Base-by-base conservation (phyloP, 2,888 invertebrate species). In the Tachina grossa region DNA sequence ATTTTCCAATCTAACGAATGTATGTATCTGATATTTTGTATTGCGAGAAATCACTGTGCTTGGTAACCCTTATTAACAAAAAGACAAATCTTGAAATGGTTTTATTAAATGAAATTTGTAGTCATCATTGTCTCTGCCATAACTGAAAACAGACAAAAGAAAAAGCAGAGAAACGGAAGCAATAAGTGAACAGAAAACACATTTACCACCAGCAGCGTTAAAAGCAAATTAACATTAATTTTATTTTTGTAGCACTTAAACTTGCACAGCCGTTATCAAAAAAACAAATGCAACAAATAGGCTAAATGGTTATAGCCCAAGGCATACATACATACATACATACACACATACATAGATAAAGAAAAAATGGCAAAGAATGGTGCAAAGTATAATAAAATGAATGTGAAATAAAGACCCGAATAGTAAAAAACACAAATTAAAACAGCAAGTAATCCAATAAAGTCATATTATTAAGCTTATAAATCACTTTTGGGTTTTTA, bases 151-250 rank as follows among this genome's bases (percentile, higher is more conserved):
- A 65, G 45, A 45, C 14, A 55, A 45, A 45, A 11, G 49, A n/a
- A 45, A 13, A 65, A 65, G 9, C 13, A 69, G 5, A 31, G 11
- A 49, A 69, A 13, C 11, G 16, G 22, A 55, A 69, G 9, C n/a
- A 31, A 43, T 43, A 39, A 79, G 2, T 68, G 45, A 59, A 51
- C 22, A 31, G 41, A 76, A 68, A 68, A 57, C 66, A 59, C 49
- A 71, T 66, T 59, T 75, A 71, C 57, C 43, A 63, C 57, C 83
- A 78, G 61, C 47, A 87, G 88, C 90, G 90, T 90, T 90, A 89
- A 91, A 91, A 91, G 88, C 88, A 90, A 90, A 91, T 90, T 90
- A 90, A 89, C 90, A 91, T 91, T 90, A 91, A 89, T 91, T 90
- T 88, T 87, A 89, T 88, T 88, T 88, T 87, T 47, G 83, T 43